These are phyloP conservation scores for Champsocephalus gunnari DNA, from an alignment of 2,797 vertebrate species.

Conservation along the genomic window DNA sequence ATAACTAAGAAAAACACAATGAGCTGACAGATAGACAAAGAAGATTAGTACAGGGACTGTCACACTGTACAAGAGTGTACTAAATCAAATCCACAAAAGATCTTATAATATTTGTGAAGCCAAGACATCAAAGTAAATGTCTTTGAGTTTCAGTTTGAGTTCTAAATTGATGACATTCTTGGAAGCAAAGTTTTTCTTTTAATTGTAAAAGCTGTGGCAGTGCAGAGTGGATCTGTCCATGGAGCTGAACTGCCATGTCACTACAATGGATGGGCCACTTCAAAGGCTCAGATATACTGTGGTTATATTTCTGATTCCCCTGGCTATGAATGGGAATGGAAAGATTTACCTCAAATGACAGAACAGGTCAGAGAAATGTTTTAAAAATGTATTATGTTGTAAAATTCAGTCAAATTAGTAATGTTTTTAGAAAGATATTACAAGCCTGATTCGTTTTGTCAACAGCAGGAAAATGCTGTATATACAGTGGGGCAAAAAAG, in stretches of 20 bases:
- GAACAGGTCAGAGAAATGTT: neutral
- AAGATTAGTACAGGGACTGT: too few relatives aligned
- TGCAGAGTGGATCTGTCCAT: neutral
- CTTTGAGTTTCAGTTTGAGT: neutral
- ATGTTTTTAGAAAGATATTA: neutral
- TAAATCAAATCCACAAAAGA: neutral
- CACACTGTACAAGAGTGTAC: too few relatives aligned
- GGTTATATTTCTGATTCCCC: neutral
- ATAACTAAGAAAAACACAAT: too few relatives aligned
- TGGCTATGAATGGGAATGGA: neutral
- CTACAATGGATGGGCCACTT: neutral
- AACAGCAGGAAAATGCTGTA: neutral
- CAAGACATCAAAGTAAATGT: neutral
- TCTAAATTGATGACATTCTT: neutral
- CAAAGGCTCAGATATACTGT: neutral
- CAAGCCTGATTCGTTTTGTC: too few relatives aligned
- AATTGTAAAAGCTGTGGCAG: neutral
- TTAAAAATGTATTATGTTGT: neutral
- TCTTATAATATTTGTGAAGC: too few relatives aligned
- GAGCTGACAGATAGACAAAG: too few relatives aligned
- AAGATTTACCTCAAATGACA: neutral
- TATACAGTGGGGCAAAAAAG: too few relatives aligned
- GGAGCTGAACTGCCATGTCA: neutral
- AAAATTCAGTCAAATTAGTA: neutral
- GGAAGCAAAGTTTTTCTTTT: neutral